Conservation (phyloP, 1,140 invertebrate species). For the Pseudomyrmex pallidus region DNA sequence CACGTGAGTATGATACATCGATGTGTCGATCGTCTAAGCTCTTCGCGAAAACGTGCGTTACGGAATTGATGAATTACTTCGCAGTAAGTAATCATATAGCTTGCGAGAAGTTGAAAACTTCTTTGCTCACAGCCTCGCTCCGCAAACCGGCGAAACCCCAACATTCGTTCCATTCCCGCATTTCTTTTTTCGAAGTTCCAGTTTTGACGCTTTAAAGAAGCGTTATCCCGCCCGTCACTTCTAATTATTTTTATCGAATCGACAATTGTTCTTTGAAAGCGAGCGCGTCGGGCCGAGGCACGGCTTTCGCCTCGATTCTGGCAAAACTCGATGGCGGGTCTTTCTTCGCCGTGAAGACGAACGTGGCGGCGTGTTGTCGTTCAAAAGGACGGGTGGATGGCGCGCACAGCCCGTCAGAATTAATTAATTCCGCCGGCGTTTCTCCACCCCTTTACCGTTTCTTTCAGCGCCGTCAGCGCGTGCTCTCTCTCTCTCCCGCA, state of each 20-base stretch:
- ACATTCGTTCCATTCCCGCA: not conserved
- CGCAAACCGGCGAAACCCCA: not conserved
- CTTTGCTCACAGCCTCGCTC: not conserved
- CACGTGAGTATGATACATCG: constrained; percentile 21
- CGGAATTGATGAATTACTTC: constrained; percentile 20
- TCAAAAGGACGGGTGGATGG: constrained; percentile 11
- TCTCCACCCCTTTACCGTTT: constrained; percentile 14
- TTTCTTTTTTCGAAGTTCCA: not conserved
- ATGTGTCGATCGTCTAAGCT: constrained; percentile 12
- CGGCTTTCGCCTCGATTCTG: not conserved
- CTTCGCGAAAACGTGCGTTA: not conserved
- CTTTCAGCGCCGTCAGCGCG: constrained; percentile 44
- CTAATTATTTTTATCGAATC: constrained; percentile 34
- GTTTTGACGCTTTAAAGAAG: not conserved
- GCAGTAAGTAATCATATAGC: not conserved
- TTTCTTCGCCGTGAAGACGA: constrained; percentile 29
- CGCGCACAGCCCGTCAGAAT: constrained; percentile 54
- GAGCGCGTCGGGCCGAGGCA: not conserved
- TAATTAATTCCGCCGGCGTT: constrained; percentile 60
- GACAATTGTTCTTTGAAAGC: constrained; percentile 22
- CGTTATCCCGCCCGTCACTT: not conserved
- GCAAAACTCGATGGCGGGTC: not conserved
- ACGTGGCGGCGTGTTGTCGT: constrained; percentile 16
- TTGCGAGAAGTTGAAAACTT: not conserved
- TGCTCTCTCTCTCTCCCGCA: not conserved